phyloP scores from a whole-genome alignment of 1,140 invertebrate genomes.

The Brachionus rotundiformis region DNA sequence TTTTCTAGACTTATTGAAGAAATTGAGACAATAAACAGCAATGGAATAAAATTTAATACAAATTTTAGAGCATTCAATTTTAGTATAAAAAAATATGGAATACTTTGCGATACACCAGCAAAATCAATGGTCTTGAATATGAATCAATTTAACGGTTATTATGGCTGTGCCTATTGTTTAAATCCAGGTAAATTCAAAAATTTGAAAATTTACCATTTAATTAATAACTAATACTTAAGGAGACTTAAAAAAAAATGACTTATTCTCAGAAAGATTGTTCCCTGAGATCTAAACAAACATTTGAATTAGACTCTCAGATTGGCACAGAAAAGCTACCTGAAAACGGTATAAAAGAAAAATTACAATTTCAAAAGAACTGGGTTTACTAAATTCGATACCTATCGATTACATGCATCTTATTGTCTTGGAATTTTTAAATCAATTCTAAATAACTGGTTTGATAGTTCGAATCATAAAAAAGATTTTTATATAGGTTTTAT shows the following conservation, averaged over 20 bases:
- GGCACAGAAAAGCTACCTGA: background rate
- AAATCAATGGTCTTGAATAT: slow-evolving; percentile 19
- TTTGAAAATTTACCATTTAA: background rate
- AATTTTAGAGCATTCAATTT: background rate
- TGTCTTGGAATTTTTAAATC: slow-evolving; percentile 29
- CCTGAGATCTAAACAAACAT: background rate
- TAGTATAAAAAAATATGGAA: slow-evolving; percentile 17
- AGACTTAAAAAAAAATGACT: slow-evolving; percentile 17
- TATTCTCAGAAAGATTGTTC: background rate
- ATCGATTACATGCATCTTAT: slow-evolving; percentile 38
- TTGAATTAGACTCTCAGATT: background rate
- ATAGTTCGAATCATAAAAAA: background rate
- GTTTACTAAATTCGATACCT: background rate
- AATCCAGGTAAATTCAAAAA: background rate
- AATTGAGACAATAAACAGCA: slow-evolving; percentile 2
- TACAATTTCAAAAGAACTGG: background rate
- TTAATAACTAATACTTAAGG: background rate
- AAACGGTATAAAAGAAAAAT: background rate
- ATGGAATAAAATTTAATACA: background rate
- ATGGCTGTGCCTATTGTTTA: slow-evolving; percentile 5
- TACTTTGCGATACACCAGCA: slow-evolving; percentile 13
- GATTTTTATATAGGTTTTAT: slow-evolving; percentile 15
- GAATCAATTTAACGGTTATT: slow-evolving; percentile 24
- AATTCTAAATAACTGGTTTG: slow-evolving; percentile 32
- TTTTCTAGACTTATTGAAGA: background rate